Conservation (phyloP, 1,140 invertebrate species). For the Drosophila watanabei region DNA sequence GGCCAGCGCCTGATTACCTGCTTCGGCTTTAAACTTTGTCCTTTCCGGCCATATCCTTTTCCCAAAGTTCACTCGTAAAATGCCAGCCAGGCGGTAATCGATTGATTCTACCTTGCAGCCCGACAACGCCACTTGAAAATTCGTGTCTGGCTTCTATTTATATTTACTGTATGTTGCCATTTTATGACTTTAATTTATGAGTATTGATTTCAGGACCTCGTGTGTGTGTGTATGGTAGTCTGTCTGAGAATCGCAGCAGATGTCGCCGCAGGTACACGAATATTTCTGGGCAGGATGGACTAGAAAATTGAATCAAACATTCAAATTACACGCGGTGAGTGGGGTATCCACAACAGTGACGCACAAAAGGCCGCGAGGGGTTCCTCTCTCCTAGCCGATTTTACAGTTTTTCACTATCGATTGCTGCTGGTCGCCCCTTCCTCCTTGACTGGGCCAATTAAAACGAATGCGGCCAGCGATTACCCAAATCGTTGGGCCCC, state of each 20-base stretch:
- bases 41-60: constrained; percentile 15
- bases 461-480: constrained; percentile 63
- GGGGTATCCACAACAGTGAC: constrained; percentile 16
- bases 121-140: constrained; percentile 45
- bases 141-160: constrained; percentile 63
- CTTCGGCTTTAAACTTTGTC: constrained; percentile 33
- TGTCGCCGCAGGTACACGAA: constrained; percentile 49
- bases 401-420: constrained; percentile 71
- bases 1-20: constrained; percentile 5
- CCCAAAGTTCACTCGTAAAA: constrained; percentile 36
- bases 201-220: constrained; percentile 60
- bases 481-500: constrained; percentile 64
- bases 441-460: constrained; percentile 56
- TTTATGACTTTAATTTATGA: constrained; percentile 71
- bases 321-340: constrained; percentile 32
- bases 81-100: constrained; percentile 40
- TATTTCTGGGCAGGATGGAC: constrained; percentile 12
- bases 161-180: constrained; percentile 58
- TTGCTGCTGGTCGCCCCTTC: constrained; percentile 3
- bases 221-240: not conserved
- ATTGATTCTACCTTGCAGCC: constrained; percentile 42
- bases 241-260: constrained; percentile 63
- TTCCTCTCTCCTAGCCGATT: constrained; percentile 46
- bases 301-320: constrained; percentile 44
- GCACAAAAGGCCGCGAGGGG: constrained; percentile 10